Conservation (phyloP, 2,888 invertebrate species). For the Philereme vetulata region DNA sequence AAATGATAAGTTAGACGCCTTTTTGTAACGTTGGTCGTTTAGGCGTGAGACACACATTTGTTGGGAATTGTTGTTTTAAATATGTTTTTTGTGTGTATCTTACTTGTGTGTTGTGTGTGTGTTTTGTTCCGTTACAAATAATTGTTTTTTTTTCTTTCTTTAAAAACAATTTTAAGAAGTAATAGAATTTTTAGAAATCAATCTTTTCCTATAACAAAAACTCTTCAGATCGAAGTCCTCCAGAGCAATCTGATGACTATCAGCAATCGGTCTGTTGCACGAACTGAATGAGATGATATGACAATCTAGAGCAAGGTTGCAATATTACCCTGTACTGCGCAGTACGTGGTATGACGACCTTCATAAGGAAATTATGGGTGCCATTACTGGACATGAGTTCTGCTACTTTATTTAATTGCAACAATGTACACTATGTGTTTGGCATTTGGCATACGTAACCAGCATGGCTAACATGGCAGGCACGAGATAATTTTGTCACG, state of each 20-base stretch:
- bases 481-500: too few relatives aligned
- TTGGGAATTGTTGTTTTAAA: too few relatives aligned
- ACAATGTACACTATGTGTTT: slow-evolving; percentile 1
- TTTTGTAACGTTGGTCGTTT: too few relatives aligned
- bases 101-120: too few relatives aligned
- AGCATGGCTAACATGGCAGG: too few relatives aligned
- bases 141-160: too few relatives aligned
- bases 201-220: neutral
- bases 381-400: slow-evolving; percentile 38
- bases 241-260: slow-evolving; percentile 14
- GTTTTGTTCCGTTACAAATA: too few relatives aligned
- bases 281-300: slow-evolving; percentile 57
- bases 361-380: slow-evolving; percentile 44
- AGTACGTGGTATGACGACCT: slow-evolving; percentile 41
- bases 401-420: slow-evolving; percentile 33
- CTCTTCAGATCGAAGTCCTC: neutral
- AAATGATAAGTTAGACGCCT: too few relatives aligned
- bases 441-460: neutral
- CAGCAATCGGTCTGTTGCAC: slow-evolving; percentile 58
- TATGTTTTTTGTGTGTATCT: too few relatives aligned
- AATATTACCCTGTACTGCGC: slow-evolving; percentile 40
- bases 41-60: too few relatives aligned
- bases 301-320: slow-evolving; percentile 74
- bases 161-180: too few relatives aligned
- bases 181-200: neutral